Evolutionary conservation across 2,888 invertebrate species (phyloP), one percentile per base, ranked within the genome.

Genomic region (Coelopa pilipes): DNA sequence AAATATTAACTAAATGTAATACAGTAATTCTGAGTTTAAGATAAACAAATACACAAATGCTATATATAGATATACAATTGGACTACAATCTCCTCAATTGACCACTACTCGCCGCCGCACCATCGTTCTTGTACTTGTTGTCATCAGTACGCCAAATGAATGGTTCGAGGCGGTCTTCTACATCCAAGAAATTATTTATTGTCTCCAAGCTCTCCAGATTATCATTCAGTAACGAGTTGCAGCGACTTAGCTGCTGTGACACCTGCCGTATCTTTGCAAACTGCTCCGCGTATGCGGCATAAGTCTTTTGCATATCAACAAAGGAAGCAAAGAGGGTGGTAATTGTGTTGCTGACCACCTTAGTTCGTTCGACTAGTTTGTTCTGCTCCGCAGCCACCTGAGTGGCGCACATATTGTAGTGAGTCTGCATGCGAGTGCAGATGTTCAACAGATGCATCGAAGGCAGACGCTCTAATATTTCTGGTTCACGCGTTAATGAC

Each of bases 111-210:
- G 69, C 70, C 63, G 55, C 67, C 1, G 83, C 82, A 17, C 84
- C 84, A 47, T 70, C 19, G 17, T 24, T 21, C 24, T 24, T 13
- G 24, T 15, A 17, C 73, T 84, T 84, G 47, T 19, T 62, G 66
- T 85, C 83, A 79, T 93, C 92, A 13, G 93, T 93, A n/a, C 92
- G 94, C 96, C 96, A 96, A 0, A 94, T 92, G 83, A 97, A 97
- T 0, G 96, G 95, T 83, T 96, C 95, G 57, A 98, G 87, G 15
- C 95, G 90, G 79, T 96, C 94, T 19, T 93, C 93, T 66, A 93
- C 90, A 45, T 96, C 96, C 49, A 98, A 88, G 77, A 93, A 88
- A 81, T 93, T 92, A 83, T 98, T 98, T 62, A 98, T 89, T 17
- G 93, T 92, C 83, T 97, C 96, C 84, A 96, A 90, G 67, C 94